Percentiles rank a stretch among this genome's conserved stretches.
These are phyloP conservation scores for Melanophora roralis DNA, from an alignment of 2,888 invertebrate genomes.

Conservation along the genomic window DNA sequence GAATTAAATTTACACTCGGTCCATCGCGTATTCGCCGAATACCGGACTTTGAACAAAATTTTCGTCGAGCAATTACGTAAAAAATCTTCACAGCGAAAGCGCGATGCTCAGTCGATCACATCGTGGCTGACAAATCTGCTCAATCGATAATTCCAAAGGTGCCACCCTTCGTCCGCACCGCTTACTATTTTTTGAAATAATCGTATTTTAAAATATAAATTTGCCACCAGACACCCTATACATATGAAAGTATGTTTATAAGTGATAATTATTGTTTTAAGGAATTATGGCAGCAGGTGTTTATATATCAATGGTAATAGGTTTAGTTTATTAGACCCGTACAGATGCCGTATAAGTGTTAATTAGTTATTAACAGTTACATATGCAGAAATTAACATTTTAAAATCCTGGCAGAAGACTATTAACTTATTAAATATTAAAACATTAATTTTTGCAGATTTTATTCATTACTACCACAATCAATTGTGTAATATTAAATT, in stretches of 20 bases:
- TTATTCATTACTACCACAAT: slow-evolving; percentile 32
- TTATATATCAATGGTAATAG: slow-evolving; percentile 52
- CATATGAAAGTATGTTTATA: not conserved
- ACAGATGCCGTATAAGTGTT: slow-evolving; percentile 1
- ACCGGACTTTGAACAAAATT: too few species aligned
- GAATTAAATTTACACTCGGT: too few species aligned
- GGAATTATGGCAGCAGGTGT: slow-evolving; percentile 46
- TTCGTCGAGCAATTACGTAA: too few species aligned
- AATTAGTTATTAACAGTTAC: slow-evolving; percentile 34
- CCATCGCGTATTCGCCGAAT: too few species aligned
- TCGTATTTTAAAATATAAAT: too few species aligned
- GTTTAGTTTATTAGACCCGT: slow-evolving; percentile 28
- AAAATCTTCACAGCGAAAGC: too few species aligned
- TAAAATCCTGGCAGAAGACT: slow-evolving; percentile 30
- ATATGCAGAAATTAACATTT: slow-evolving; percentile 29
- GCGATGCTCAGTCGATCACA: too few species aligned
- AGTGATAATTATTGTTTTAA: slow-evolving; percentile 35
- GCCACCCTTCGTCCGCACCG: too few species aligned
- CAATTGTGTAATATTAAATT: slow-evolving; percentile 11
- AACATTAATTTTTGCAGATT: slow-evolving; percentile 45
- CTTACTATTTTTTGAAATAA: too few species aligned
- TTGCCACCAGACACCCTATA: too few species aligned
- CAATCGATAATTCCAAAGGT: too few species aligned
- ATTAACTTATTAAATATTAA: slow-evolving; percentile 52
- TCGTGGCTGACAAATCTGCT: too few species aligned